Evolutionary conservation across 2,113 vertebrate species (phyloP), one percentile per base, ranked within the genome.

Genomic region (Spea bombifrons): DNA sequence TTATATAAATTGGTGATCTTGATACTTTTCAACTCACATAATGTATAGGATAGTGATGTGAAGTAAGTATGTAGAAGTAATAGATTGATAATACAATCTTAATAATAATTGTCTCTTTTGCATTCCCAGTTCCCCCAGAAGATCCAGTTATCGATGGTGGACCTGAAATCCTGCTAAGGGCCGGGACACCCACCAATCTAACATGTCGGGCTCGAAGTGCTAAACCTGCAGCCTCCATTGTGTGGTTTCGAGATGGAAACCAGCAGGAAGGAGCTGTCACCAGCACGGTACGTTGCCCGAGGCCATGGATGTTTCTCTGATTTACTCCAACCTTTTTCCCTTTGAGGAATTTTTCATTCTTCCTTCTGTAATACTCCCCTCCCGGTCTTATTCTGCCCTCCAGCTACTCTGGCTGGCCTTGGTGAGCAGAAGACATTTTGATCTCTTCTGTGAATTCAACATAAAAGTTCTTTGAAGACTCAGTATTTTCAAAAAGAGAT

Each of bases 151-250:
- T 98, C 0, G 94, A 96, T 0, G 94, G 94, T 0, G 89, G 92
- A 72, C 94, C 95, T 0, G 94, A 97, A 86, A 92, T 97, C 50
- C 86, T 97, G 82, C 89, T 98, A 77, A 92, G 93, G 7, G 97
- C 97, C 0, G 95, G 94, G 30, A 92, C 86, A 0, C 91, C 94
- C 0, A 90, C 92, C 88, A 98, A 98, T 88, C 93, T 98, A 86
- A 98, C 94, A 0, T 98, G 96, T 79, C 87, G 94, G 68, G 95
- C 96, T 0, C 91, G 92, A 47, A 95, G 91, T 0, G 96, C 96
- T 86, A 98, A 98, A 83, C 96, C 96, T 0, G 94, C 95, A 0
- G 96, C 95, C 0, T 91, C 91, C 69, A 97, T 98, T 81, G 82
- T 92, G 84, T 98, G 96, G 96, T 92, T 92, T 89, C 92, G 94